A percentile compares a stretch with the other conserved stretches of the same genome.
phyloP scores from a whole-genome alignment of 2,888 invertebrate species.

The Volucella zonaria region DNA sequence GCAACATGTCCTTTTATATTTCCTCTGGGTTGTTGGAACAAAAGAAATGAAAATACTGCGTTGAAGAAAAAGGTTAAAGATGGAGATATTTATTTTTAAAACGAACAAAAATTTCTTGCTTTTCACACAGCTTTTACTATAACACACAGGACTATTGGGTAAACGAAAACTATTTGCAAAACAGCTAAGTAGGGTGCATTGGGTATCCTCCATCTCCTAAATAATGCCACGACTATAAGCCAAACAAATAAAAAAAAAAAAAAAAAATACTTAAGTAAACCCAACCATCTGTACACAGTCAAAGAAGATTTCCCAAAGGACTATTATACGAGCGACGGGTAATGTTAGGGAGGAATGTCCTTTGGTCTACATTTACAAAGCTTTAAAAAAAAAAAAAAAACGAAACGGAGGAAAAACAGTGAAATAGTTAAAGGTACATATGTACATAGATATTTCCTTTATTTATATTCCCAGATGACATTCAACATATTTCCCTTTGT shows the following conservation, averaged over 20 bases:
- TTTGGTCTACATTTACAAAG: conserved; percentile 40
- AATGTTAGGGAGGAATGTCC: conserved; percentile 47
- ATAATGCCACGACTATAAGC: conserved; percentile 27
- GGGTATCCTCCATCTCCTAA: not conserved
- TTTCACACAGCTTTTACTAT: not conserved
- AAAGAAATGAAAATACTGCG: conserved; percentile 29
- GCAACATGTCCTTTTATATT: conserved; percentile 59
- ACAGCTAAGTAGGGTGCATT: conserved; percentile 33
- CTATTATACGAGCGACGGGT: conserved; percentile 52
- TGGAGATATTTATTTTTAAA: conserved; percentile 22
- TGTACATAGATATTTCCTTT: conserved; percentile 10
- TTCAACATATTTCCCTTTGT: conserved; percentile 32
- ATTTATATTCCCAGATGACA: conserved; percentile 34
- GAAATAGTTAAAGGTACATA: conserved; percentile 18
- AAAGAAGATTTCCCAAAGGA: conserved; percentile 72
- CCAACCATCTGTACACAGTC: conserved; percentile 49
- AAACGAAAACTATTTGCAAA: conserved; percentile 67
- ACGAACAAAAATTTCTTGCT: not conserved
- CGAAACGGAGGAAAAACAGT: not conserved
- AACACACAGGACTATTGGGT: conserved; percentile 47
- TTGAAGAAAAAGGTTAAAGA: conserved; percentile 5
- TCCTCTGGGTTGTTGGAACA: conserved; percentile 11
- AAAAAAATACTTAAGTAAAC: conserved; percentile 11
- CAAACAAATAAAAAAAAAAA: conserved; percentile 43
- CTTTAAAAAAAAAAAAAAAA: conserved; percentile 8